phyloP scores from a whole-genome alignment of 2,113 vertebrate genomes.

The Pygoscelis antarcticus region DNA sequence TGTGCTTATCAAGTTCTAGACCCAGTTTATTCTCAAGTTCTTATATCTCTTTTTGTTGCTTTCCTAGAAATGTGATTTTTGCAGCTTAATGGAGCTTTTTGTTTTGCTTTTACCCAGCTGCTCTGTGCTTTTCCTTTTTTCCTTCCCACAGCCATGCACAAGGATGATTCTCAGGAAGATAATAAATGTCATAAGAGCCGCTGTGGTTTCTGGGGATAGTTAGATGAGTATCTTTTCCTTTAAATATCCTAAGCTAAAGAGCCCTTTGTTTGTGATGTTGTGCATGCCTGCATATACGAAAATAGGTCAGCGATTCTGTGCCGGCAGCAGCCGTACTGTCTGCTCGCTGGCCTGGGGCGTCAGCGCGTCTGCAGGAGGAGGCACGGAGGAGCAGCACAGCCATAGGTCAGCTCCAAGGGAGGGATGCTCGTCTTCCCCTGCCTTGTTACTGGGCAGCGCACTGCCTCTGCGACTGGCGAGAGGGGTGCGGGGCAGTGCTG shows the following conservation, averaged over 20 bases:
- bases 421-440: neutral
- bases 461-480: fast-evolving
- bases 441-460: neutral
- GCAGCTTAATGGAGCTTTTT: neutral
- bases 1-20: neutral
- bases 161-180: neutral
- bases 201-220: neutral
- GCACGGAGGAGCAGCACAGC: neutral
- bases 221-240: slow-evolving; percentile 2
- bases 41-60: neutral
- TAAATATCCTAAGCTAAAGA: neutral
- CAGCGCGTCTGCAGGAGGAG: neutral
- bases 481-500: neutral
- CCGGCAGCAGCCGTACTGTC: neutral
- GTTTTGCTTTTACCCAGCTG: neutral
- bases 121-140: neutral
- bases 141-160: neutral
- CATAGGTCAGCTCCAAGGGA: neutral
- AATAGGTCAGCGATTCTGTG: slow-evolving; percentile 42
- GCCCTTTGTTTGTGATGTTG: neutral
- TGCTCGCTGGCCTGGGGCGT: neutral
- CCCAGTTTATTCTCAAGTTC: neutral
- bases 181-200: fast-evolving
- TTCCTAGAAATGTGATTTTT: neutral
- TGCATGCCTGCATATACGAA: neutral